Base-by-base conservation (phyloP, 2,797 vertebrate species). In the Macrochelys suwanniensis region DNA sequence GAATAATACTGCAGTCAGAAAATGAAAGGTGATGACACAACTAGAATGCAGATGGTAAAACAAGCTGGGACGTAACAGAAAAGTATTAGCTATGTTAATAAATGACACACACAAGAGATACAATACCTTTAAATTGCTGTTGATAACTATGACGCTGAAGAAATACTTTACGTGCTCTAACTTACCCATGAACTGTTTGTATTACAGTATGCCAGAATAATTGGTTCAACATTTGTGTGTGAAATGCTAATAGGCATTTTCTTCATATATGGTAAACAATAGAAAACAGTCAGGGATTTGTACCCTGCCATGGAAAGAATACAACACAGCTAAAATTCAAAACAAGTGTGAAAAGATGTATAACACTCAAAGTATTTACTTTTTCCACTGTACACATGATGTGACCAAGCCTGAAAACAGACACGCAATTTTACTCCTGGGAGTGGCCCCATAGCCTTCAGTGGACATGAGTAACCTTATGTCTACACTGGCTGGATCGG, bases 1-100 rank as follows among this genome's bases (percentile, higher is more conserved):
- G 98, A 97, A 96, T 93, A 96, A 97, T 91, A 97, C 86, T 88
- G 92, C 90, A 96, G 88, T 84, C 93, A 96, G 95, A 95, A 97
- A 97, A 96, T 80, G 87, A 96, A 97, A 88, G 93, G 96, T 81
- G 89, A 96, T 97, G 97, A 96, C 92, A 96, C 96, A 95, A 77
- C 28, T 95, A 97, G 95, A 96, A 95, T 85, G 94, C 80, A 92
- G 87, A 93, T 53, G 94, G 89, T 88, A 93, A 87, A 94, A 71
- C 82, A 88, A 88, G 68, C 82, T 81, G 77, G 68, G 83, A 83
- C 87, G 31, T 84, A 86, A 54, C 61, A 87, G 89, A 49, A 57
- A 93, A 83, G 82, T 61, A 81, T 54, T 88, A 89, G 87, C 80
- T 83, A 89, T 59, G 86, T 28, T 88, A 80, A 87, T n/a, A 94